Evolutionary conservation across 1,140 invertebrate genomes (phyloP).

Genomic region (Zeugodacus cucurbitae): DNA sequence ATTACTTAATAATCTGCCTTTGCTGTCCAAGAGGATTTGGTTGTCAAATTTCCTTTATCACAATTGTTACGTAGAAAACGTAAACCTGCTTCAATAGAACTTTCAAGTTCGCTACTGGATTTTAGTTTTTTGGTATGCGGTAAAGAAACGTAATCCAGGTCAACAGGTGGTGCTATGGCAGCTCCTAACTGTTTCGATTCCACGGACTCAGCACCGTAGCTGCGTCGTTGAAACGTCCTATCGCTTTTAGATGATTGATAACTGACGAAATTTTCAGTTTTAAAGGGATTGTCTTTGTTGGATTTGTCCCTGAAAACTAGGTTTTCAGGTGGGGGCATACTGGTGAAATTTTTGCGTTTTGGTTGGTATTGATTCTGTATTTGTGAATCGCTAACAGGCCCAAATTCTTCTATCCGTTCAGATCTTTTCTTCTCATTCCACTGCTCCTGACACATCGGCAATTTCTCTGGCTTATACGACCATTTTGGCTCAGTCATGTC

Average conservation of each 20-base stretch:
- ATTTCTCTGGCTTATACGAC: conserved; percentile 68
- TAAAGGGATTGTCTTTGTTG: conserved; percentile 5
- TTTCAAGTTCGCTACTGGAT: conserved; percentile 67
- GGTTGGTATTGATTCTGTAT: conserved; percentile 49
- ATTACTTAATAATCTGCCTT: conserved; percentile 60
- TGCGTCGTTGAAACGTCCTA: conserved; percentile 54
- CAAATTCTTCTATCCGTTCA: conserved; percentile 77
- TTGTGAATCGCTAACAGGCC: conserved; percentile 65
- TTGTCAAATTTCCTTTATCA: conserved; percentile 66
- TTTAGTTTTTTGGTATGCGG: conserved; percentile 48
- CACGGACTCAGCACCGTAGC: conserved; percentile 44
- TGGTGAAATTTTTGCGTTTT: conserved; percentile 63
- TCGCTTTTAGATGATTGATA: conserved; percentile 53
- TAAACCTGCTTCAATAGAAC: conserved; percentile 76
- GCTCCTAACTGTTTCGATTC: conserved; percentile 51
- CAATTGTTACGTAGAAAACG: conserved; percentile 74
- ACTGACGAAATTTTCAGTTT: conserved; percentile 47
- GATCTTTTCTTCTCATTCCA: conserved; percentile 80
- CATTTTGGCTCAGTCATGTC: conserved; percentile 56
- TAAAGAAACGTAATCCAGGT: conserved; percentile 69
- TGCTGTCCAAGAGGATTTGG: conserved; percentile 59
- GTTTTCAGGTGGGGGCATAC: conserved; percentile 44
- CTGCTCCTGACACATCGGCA: conserved; percentile 79
- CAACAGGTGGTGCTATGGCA: conserved; percentile 74
- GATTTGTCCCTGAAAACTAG: conserved; percentile 28